A percentile compares a stretch with the other conserved stretches of the same genome.
phyloP scores from a whole-genome alignment of 1,140 invertebrate genomes.

The Liolophura sinensis region DNA sequence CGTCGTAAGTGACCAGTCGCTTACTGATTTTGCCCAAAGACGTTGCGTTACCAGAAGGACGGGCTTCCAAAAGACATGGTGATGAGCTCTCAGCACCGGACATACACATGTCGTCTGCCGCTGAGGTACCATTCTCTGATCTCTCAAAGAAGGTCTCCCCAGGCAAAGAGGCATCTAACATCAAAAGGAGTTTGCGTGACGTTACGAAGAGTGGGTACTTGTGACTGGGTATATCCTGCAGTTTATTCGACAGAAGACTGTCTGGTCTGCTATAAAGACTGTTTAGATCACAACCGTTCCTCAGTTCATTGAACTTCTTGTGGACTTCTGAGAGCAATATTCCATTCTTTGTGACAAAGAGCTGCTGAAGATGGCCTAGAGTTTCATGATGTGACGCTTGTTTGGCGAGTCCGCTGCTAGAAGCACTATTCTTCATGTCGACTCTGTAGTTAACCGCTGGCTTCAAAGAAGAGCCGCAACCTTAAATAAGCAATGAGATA shows the following conservation, averaged over 20 bases:
- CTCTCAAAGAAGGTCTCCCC: slow-evolving; percentile 34
- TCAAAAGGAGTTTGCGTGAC: slow-evolving; percentile 34
- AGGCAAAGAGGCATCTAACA: slow-evolving; percentile 40
- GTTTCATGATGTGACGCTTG: too few species aligned
- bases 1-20: slow-evolving; percentile 44
- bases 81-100: slow-evolving; percentile 32
- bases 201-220: slow-evolving; percentile 42
- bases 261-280: slow-evolving; percentile 21
- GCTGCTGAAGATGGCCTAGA: slow-evolving; percentile 28
- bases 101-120: slow-evolving; percentile 31
- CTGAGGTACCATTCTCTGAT: slow-evolving; percentile 34
- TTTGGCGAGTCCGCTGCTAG: too few species aligned
- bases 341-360: slow-evolving; percentile 52
- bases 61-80: slow-evolving; percentile 23
- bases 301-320: slow-evolving; percentile 48
- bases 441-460: too few species aligned
- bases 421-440: too few species aligned
- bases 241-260: slow-evolving; percentile 24
- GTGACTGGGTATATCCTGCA: slow-evolving; percentile 30
- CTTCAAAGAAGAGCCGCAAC: too few species aligned
- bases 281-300: slow-evolving; percentile 21
- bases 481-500: too few species aligned
- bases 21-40: too few species aligned
- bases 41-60: slow-evolving; percentile 13
- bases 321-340: slow-evolving; percentile 47